These are phyloP conservation scores for Sterrhoptilus dennistouni DNA, from an alignment of 2,113 vertebrate genomes.

Conservation along the genomic window DNA sequence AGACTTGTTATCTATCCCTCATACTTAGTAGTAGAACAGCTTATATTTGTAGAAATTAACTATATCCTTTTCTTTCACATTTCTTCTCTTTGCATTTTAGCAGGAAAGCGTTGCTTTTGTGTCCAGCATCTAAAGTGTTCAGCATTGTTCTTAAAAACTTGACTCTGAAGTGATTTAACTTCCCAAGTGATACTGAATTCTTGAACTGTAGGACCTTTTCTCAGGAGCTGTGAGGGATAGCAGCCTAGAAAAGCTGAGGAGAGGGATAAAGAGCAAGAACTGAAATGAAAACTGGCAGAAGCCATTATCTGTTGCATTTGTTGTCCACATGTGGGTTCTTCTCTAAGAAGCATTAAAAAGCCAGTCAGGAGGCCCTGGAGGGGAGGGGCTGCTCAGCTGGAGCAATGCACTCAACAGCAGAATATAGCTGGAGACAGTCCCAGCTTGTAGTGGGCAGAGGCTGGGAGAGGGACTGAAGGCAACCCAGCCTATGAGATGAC, in stretches of 20 bases:
- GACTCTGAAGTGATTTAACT: neutral
- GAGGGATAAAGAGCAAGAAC: neutral
- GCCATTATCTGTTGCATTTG: neutral
- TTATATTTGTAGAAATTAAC: neutral
- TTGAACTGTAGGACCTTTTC: neutral
- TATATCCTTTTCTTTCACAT: neutral
- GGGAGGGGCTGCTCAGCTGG: neutral
- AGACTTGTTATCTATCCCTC: neutral
- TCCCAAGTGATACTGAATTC: neutral
- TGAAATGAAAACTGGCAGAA: neutral
- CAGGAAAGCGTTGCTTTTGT: neutral
- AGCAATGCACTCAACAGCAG: neutral
- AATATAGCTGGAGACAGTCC: neutral
- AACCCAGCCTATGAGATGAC: neutral
- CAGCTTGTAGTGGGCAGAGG: neutral
- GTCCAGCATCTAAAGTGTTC: neutral
- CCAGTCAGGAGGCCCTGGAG: neutral
- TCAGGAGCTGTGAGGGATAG: neutral
- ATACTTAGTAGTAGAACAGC: neutral
- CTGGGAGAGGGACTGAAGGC: neutral
- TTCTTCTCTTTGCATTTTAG: neutral
- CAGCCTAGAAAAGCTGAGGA: neutral
- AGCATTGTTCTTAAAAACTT: neutral
- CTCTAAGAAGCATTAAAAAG: neutral
- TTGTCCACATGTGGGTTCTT: neutral